Evolutionary conservation across 2,797 vertebrate genomes (phyloP).

Genomic region (Acropternis orthonyx): DNA sequence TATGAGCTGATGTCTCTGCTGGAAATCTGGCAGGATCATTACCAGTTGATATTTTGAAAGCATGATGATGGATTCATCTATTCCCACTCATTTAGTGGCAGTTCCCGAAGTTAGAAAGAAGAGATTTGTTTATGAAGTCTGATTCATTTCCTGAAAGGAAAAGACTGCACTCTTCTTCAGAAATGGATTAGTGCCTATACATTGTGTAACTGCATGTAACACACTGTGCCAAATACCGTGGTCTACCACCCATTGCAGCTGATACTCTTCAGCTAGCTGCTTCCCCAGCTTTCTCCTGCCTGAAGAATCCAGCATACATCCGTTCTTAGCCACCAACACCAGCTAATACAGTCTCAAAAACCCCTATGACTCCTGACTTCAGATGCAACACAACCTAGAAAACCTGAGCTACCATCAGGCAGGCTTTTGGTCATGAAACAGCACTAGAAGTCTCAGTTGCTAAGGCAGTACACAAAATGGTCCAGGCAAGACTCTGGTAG

Average conservation of each 20-base stretch:
- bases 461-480: background rate
- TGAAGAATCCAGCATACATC: background rate
- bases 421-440: background rate
- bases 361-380: background rate
- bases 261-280: background rate
- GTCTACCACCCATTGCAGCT: background rate
- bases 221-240: background rate
- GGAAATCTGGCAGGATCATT: background rate
- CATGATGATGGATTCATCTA: background rate
- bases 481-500: background rate
- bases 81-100: background rate
- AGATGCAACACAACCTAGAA: background rate
- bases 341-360: background rate
- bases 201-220: background rate
- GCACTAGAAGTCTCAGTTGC: background rate
- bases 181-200: background rate
- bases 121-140: slow-evolving; percentile 7
- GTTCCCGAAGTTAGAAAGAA: background rate
- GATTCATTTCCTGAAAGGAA: slow-evolving; percentile 19
- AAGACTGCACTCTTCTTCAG: background rate
- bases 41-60: background rate
- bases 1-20: background rate
- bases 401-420: background rate
- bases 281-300: background rate
- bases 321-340: background rate